Evolutionary conservation across 1,140 invertebrate species (phyloP).

Genomic region (Musca vetustissima): DNA sequence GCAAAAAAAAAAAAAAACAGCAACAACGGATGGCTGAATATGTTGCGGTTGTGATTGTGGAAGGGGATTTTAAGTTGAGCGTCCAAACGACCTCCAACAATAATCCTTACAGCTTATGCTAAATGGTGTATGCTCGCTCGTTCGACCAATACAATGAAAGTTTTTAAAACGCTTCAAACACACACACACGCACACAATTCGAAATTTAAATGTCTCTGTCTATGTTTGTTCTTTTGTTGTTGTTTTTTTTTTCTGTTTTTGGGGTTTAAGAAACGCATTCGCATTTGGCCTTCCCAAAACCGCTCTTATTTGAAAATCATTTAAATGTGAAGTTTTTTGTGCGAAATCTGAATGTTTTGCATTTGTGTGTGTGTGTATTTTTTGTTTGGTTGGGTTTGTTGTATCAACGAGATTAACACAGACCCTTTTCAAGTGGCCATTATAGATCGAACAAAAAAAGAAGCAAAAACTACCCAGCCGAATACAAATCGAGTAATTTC

Average conservation of each 20-base stretch:
- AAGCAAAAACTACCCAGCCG: no score
- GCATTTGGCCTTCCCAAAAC: no score
- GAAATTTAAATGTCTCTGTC: neutral
- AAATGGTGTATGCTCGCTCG: neutral
- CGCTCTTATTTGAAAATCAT: neutral
- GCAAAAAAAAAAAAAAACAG: neutral
- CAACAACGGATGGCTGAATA: no score
- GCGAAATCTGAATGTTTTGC: neutral
- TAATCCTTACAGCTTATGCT: slow-evolving; percentile 14
- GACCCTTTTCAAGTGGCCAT: slow-evolving; percentile 16
- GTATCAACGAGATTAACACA: neutral
- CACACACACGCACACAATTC: no score
- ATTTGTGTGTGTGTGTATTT: no score
- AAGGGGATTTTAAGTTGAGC: no score
- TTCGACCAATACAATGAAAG: neutral
- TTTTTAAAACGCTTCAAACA: neutral
- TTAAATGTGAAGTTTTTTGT: neutral
- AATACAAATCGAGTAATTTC: no score
- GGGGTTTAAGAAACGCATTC: neutral
- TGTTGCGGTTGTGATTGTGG: no score
- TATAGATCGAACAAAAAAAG: neutral
- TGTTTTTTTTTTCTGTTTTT: no score
- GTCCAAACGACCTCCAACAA: no score
- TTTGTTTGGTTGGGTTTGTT: neutral
- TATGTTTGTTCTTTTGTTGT: no score